A percentile compares a stretch with the other conserved stretches of the same genome.
Evolutionary conservation across 92 coral and sea anemone species (phyloP).

Genomic region (Zoanthus sociatus): DNA sequence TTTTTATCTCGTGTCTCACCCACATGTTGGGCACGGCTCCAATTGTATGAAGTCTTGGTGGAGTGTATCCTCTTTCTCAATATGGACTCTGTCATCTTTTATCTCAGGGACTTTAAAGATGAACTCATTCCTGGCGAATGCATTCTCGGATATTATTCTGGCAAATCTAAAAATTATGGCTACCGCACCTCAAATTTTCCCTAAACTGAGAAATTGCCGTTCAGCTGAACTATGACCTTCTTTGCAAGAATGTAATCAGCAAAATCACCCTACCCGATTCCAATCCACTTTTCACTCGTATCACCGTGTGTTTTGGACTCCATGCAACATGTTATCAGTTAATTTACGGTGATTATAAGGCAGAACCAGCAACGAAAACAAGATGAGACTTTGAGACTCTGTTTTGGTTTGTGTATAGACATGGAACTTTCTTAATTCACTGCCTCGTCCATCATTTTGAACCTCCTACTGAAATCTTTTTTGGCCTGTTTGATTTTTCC

Average conservation of each 20-base stretch:
- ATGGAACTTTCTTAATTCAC: too few species aligned
- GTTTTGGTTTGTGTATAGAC: too few species aligned
- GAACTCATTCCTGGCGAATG: background rate
- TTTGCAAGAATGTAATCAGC: background rate
- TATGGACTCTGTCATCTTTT: too few species aligned
- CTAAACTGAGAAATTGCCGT: slow-evolving; percentile 1
- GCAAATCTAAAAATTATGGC: too few species aligned
- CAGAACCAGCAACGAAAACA: background rate
- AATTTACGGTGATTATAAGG: background rate
- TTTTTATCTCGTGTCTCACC: background rate
- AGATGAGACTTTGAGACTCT: too few species aligned
- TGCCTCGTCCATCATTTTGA: too few species aligned
- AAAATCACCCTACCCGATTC: background rate
- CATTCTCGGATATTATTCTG: background rate
- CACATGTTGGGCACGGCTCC: slow-evolving; percentile 27
- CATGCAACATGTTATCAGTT: background rate
- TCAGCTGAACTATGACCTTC: background rate
- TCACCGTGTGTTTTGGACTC: slow-evolving; percentile 16
- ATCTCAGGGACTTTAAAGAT: too few species aligned
- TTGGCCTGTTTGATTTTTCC: too few species aligned
- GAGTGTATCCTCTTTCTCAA: too few species aligned
- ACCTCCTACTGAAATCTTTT: too few species aligned
- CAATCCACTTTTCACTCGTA: background rate
- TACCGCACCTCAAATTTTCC: background rate
- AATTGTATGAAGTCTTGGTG: slow-evolving; percentile 15